A percentile compares a stretch with the other conserved stretches of the same genome.
Conservation (phyloP, 1,140 invertebrate genomes). For the Eupeodes corollae region DNA sequence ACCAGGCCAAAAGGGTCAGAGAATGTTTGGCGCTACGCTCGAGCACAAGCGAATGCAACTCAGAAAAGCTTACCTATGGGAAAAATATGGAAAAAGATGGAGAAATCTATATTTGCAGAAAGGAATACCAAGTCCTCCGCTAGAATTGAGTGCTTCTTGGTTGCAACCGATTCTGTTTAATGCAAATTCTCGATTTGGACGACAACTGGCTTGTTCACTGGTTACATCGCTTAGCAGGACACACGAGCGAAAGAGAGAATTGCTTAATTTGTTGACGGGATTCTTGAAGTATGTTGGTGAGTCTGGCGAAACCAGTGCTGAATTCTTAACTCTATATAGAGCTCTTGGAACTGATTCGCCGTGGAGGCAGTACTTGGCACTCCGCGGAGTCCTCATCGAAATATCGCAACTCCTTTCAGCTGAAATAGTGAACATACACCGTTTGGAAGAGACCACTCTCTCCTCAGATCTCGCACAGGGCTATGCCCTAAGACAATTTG, state of each 20-base stretch:
- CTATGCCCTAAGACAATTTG: slow-evolving; percentile 75
- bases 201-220: slow-evolving; percentile 81
- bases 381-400: slow-evolving; percentile 72
- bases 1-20: slow-evolving; percentile 1
- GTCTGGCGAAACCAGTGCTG: slow-evolving; percentile 83
- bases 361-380: slow-evolving; percentile 87
- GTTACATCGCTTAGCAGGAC: slow-evolving; percentile 63
- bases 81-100: slow-evolving; percentile 66
- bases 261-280: slow-evolving; percentile 75
- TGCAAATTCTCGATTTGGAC: slow-evolving; percentile 73
- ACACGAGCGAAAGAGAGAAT: slow-evolving; percentile 39
- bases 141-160: slow-evolving; percentile 53
- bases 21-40: slow-evolving; percentile 10
- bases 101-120: slow-evolving; percentile 28
- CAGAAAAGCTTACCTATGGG: slow-evolving; percentile 51
- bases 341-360: slow-evolving; percentile 69
- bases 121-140: slow-evolving; percentile 17
- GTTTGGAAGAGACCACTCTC: slow-evolving; percentile 78
- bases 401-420: slow-evolving; percentile 75
- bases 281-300: slow-evolving; percentile 74
- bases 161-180: slow-evolving; percentile 83
- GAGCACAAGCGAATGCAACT: slow-evolving; percentile 32
- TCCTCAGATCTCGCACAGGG: slow-evolving; percentile 91
- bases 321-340: slow-evolving; percentile 80
- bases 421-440: slow-evolving; percentile 77